Conservation (phyloP, 37 sponge, comb jelly and placozoan species). For the Ephydatia muelleri region DNA sequence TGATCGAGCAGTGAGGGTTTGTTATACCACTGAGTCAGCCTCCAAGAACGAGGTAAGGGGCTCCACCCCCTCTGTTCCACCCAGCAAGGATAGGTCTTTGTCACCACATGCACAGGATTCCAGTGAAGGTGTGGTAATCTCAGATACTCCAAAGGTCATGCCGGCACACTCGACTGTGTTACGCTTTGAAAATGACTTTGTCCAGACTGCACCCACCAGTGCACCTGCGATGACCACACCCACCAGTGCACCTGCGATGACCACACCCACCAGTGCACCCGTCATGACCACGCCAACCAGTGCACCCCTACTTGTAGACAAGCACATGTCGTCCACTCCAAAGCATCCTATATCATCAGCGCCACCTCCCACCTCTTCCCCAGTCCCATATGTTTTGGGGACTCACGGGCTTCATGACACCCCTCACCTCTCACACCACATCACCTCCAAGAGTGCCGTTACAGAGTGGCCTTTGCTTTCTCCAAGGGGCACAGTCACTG, state of each 20-base stretch:
- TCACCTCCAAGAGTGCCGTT: neutral
- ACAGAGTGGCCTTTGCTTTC: conserved; percentile 22
- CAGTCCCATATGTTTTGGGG: conserved; percentile 25
- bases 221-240: no score
- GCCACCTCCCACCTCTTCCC: conserved; percentile 47
- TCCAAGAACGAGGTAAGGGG: neutral
- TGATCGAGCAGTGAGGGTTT: neutral
- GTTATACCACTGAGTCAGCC: neutral
- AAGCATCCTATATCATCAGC: conserved; percentile 24
- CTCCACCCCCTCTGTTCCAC: neutral
- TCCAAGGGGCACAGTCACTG: conserved; percentile 26
- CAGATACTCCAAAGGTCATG: neutral
- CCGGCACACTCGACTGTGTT: neutral
- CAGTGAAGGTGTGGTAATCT: neutral
- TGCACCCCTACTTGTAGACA: neutral
- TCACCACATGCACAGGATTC: neutral
- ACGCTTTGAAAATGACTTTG: neutral
- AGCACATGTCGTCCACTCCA: conserved; percentile 67
- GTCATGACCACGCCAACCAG: no score
- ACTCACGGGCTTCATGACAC: conserved; percentile 36
- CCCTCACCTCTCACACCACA: conserved; percentile 4
- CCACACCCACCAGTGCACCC: neutral
- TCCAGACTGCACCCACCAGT: neutral
- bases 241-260: neutral
- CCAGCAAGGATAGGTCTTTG: neutral